Evolutionary conservation across 1,140 invertebrate genomes (phyloP).

Genomic region (Drosophila setifemur): DNA sequence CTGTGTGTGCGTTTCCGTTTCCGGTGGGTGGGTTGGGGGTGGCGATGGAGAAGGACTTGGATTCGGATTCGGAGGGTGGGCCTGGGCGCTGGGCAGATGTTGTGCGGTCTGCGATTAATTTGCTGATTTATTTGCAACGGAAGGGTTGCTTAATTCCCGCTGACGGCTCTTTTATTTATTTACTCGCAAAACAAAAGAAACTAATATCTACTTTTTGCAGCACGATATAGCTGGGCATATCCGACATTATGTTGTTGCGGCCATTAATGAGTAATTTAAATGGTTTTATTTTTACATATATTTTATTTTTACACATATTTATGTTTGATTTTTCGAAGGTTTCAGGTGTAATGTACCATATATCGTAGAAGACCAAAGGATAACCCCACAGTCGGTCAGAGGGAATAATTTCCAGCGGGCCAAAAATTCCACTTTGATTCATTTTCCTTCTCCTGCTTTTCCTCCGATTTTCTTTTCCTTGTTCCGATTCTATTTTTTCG

Average conservation of each 20-base stretch:
- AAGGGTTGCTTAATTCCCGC: slow-evolving; percentile 77
- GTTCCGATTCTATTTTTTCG: background rate
- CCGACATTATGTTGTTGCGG: no score
- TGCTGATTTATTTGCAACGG: slow-evolving; percentile 78
- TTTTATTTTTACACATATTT: no score
- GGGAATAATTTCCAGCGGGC: slow-evolving; percentile 8
- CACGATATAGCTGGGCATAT: no score
- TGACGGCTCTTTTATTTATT: slow-evolving; percentile 64
- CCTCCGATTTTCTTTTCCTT: background rate
- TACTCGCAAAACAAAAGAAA: slow-evolving; percentile 33
- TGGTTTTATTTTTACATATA: no score
- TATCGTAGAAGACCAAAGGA: no score
- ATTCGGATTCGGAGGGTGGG: background rate
- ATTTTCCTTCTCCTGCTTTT: slow-evolving; percentile 9
- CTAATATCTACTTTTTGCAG: no score
- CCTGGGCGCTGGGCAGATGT: slow-evolving; percentile 7
- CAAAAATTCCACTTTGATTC: slow-evolving; percentile 44
- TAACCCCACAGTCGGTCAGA: background rate
- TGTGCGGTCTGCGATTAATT: slow-evolving; percentile 64
- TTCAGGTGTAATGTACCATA: no score
- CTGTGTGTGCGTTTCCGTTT: slow-evolving; percentile 76
- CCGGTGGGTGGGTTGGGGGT: slow-evolving; percentile 14
- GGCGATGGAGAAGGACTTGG: background rate
- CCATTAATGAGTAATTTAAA: no score
- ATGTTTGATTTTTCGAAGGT: no score